Evolutionary conservation across 2,888 invertebrate genomes (phyloP).

Genomic region (Osmoderma eremita): DNA sequence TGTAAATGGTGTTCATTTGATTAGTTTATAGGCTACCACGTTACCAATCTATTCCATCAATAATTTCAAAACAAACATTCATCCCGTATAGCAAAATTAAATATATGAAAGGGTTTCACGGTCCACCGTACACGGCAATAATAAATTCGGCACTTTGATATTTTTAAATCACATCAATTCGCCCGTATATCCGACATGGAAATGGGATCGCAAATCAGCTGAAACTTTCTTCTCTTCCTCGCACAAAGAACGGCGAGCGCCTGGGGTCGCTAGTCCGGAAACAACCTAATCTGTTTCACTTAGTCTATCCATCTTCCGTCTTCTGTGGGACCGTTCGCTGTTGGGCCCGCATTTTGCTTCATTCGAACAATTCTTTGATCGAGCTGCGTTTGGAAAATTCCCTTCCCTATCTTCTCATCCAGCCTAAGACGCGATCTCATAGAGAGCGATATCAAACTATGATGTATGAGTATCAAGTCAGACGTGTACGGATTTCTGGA

Average conservation of each 20-base stretch:
- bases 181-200: conserved; percentile 6
- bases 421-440: conserved; percentile 12
- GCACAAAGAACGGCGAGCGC: not conserved
- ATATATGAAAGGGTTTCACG: conserved; percentile 1
- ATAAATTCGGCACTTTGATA: conserved; percentile 4
- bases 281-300: conserved; percentile 32
- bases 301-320: conserved; percentile 17
- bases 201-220: conserved; percentile 23
- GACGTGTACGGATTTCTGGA: not conserved
- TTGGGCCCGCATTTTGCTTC: not conserved
- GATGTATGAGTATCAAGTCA: conserved; percentile 24
- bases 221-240: not conserved
- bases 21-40: no score
- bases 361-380: not conserved
- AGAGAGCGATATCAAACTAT: conserved; percentile 19
- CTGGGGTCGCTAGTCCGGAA: not conserved
- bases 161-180: conserved; percentile 9
- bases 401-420: not conserved
- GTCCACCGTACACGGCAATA: conserved; percentile 2
- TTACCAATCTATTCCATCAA: not conserved
- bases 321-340: not conserved
- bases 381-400: conserved; percentile 1
- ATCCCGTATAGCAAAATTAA: not conserved
- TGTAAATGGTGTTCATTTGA: no score
- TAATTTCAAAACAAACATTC: not conserved